Evolutionary conservation across 2,113 vertebrate genomes (phyloP).

Genomic region (Seriola quinqueradiata): DNA sequence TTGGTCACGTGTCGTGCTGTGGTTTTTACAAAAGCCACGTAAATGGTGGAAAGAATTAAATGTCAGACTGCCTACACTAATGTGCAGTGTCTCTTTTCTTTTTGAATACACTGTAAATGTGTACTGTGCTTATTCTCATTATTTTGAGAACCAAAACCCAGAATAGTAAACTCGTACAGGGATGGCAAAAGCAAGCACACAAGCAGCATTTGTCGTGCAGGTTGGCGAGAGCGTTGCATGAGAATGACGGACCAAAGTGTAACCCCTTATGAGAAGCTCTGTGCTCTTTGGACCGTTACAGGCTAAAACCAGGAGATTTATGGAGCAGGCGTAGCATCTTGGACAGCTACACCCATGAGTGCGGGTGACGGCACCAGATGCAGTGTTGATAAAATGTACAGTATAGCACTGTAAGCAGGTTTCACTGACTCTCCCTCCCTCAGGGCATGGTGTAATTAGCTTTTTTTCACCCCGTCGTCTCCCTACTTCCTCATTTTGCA

Average conservation of each 20-base stretch:
- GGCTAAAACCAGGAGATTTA: slow-evolving; percentile 57
- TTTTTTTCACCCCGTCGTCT: slow-evolving; percentile 62
- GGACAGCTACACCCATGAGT: slow-evolving; percentile 66
- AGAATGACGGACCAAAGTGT: neutral
- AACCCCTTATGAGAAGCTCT: slow-evolving; percentile 12
- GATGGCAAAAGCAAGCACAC: neutral
- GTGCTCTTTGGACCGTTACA: slow-evolving; percentile 36
- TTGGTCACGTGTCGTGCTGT: slow-evolving; percentile 47
- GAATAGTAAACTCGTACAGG: neutral
- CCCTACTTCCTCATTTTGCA: slow-evolving; percentile 71
- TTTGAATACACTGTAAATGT: neutral
- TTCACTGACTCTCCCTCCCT: slow-evolving; percentile 64
- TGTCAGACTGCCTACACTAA: slow-evolving; percentile 7
- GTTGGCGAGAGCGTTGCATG: neutral
- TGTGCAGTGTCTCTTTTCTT: neutral
- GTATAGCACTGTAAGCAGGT: slow-evolving; percentile 76
- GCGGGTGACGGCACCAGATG: slow-evolving; percentile 65
- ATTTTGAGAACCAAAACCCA: neutral
- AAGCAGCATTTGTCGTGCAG: neutral
- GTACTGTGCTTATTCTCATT: neutral
- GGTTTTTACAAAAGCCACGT: slow-evolving; percentile 41
- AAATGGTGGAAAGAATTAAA: slow-evolving; percentile 46
- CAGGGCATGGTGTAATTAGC: slow-evolving; percentile 71
- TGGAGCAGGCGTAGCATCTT: slow-evolving; percentile 41
- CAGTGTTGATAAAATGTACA: slow-evolving; percentile 55